These are phyloP conservation scores for Oedothorax gibbosus DNA, from an alignment of 1,140 invertebrate genomes.

Conservation along the genomic window DNA sequence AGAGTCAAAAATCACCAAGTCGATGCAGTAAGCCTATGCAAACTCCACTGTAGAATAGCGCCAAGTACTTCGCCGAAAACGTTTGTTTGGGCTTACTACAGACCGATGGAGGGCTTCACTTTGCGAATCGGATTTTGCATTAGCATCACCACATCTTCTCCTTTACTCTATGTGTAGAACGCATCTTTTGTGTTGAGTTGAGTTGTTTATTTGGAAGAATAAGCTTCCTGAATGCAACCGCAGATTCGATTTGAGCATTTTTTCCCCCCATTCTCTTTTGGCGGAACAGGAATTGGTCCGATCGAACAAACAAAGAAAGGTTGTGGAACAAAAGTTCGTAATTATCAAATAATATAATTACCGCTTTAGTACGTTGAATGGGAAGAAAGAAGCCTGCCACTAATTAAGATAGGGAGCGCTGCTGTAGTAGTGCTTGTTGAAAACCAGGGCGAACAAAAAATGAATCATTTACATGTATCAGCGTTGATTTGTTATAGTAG, in stretches of 20 bases:
- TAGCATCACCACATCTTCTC: too few relatives aligned
- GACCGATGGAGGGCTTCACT: too few relatives aligned
- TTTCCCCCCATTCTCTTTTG: background rate
- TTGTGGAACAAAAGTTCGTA: conserved; percentile 27
- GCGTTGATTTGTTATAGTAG: too few relatives aligned
- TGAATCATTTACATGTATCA: conserved; percentile 41
- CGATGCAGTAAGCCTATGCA: too few relatives aligned
- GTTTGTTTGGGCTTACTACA: too few relatives aligned
- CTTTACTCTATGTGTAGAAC: too few relatives aligned
- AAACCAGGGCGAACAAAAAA: conserved; percentile 8
- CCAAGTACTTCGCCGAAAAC: too few relatives aligned
- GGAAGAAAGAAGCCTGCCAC: conserved; percentile 36
- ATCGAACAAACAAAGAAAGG: conserved; percentile 53
- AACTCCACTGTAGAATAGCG: too few relatives aligned
- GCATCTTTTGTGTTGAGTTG: conserved; percentile 13
- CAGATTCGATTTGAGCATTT: conserved; percentile 24
- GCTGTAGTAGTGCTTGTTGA: background rate
- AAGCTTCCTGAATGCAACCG: conserved; percentile 26
- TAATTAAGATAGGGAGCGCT: conserved; percentile 51
- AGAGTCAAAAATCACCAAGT: too few relatives aligned
- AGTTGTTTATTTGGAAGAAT: conserved; percentile 45
- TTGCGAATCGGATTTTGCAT: too few relatives aligned
- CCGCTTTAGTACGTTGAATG: conserved; percentile 49
- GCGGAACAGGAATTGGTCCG: conserved; percentile 32
- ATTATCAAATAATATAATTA: conserved; percentile 59